These are phyloP conservation scores for Tetragnatha montana DNA, from an alignment of 2,888 invertebrate genomes.

Conservation along the genomic window DNA sequence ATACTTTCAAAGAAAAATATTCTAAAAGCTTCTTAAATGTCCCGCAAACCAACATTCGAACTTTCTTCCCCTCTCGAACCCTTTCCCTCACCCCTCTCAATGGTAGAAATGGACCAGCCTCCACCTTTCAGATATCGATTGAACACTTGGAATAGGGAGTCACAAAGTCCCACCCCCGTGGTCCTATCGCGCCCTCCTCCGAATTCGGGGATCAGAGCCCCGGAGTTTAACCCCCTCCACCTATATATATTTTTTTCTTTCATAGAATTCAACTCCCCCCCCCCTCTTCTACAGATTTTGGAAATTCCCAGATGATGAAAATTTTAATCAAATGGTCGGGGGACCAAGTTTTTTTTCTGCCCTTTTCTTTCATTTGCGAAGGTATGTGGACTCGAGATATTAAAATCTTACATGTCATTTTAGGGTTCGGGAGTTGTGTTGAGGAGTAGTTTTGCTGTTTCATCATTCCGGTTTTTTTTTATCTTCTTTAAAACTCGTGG, in stretches of 20 bases:
- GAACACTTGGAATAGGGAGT: slow-evolving; percentile 32
- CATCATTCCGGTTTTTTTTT: slow-evolving; percentile 10
- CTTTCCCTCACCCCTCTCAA: slow-evolving; percentile 13
- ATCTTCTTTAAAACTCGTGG: too few relatives aligned
- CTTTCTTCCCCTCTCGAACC: neutral
- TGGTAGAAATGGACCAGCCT: slow-evolving; percentile 48
- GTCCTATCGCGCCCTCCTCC: slow-evolving; percentile 8
- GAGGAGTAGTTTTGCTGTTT: slow-evolving; percentile 18
- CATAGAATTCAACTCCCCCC: neutral
- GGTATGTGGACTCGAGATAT: slow-evolving; percentile 14
- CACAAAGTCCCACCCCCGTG: slow-evolving; percentile 11
- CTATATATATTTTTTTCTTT: neutral
- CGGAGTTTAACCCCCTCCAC: neutral
- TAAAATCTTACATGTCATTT: slow-evolving; percentile 25
- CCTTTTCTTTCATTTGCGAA: slow-evolving; percentile 4
- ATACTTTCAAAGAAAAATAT: too few relatives aligned
- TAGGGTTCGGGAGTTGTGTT: neutral
- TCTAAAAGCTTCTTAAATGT: too few relatives aligned
- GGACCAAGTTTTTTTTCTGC: neutral
- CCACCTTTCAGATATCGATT: slow-evolving; percentile 55
- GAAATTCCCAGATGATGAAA: slow-evolving; percentile 43
- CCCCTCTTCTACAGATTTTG: neutral
- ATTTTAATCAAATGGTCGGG: slow-evolving; percentile 50
- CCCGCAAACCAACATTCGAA: too few relatives aligned
- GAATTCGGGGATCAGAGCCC: slow-evolving; percentile 1